A percentile compares a stretch with the other conserved stretches of the same genome.
Evolutionary conservation across 2,888 invertebrate genomes (phyloP).

Genomic region (Rhimphoctona megacephalus): DNA sequence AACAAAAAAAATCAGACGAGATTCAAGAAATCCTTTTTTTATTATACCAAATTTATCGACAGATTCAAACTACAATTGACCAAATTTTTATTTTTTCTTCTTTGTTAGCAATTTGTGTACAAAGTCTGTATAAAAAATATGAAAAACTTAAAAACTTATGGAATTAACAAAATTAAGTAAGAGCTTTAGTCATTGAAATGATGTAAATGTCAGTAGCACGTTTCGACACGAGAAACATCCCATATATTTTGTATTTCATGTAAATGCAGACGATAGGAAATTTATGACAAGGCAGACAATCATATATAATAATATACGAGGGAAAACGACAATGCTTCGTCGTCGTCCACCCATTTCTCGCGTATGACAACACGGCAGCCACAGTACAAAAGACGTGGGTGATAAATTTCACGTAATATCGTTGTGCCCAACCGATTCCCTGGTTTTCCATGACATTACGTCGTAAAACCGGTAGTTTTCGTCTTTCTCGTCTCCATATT

Average conservation of each 20-base stretch:
- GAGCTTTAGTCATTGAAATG: neutral
- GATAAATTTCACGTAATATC: constrained; percentile 54
- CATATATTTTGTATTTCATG: neutral
- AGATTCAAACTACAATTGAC: no score
- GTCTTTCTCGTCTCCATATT: neutral
- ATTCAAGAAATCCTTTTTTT: no score
- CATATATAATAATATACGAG: constrained; percentile 25
- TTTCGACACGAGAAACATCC: neutral
- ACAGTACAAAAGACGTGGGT: constrained; percentile 14
- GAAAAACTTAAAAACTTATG: neutral
- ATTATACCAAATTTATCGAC: no score
- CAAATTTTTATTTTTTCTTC: no score
- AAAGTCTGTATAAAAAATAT: neutral
- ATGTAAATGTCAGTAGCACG: neutral
- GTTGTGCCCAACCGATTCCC: constrained; percentile 6
- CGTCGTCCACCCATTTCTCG: constrained; percentile 8
- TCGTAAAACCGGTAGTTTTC: constrained; percentile 38
- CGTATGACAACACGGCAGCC: neutral
- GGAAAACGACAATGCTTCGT: constrained; percentile 33
- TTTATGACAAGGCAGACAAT: constrained; percentile 3
- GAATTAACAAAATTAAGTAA: neutral
- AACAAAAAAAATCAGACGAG: no score
- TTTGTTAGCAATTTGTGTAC: no score
- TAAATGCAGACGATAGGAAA: constrained; percentile 8
- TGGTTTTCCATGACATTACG: constrained; percentile 52